Conservation (phyloP, 2,888 invertebrate genomes). For the Camptogramma bilineatum region DNA sequence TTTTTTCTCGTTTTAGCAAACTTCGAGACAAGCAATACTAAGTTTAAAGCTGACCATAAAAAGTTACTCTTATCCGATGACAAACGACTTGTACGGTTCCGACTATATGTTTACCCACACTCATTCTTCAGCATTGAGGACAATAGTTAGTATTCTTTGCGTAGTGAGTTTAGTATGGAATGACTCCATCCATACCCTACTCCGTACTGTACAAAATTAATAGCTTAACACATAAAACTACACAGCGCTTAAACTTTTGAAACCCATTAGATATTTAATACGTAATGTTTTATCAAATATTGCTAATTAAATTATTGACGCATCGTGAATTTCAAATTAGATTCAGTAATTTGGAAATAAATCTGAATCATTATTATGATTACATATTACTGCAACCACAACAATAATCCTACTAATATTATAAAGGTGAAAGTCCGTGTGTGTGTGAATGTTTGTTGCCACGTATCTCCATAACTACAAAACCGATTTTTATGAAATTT, state of each 20-base stretch:
- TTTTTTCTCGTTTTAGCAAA: conserved; percentile 34
- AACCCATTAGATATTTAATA: neutral
- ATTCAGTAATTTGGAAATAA: neutral
- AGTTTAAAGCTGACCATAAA: conserved; percentile 25
- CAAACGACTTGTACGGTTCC: conserved; percentile 10
- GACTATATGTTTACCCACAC: conserved; percentile 4
- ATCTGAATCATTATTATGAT: too few species aligned
- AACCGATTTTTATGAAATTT: too few species aligned
- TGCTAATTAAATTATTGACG: neutral
- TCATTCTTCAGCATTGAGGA: conserved; percentile 1
- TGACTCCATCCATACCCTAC: neutral
- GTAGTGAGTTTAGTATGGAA: neutral
- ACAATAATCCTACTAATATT: too few species aligned
- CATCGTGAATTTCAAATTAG: neutral
- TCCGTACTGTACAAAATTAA: neutral
- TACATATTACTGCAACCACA: too few species aligned
- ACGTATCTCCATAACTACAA: too few species aligned
- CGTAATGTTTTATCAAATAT: neutral
- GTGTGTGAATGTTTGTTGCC: too few species aligned
- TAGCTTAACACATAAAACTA: neutral
- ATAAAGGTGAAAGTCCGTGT: too few species aligned
- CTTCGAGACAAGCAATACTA: conserved; percentile 14
- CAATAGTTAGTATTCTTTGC: neutral
- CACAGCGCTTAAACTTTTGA: neutral
- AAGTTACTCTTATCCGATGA: conserved; percentile 13